phyloP scores from a whole-genome alignment of 2,888 invertebrate species.

The Rhingia rostrata region DNA sequence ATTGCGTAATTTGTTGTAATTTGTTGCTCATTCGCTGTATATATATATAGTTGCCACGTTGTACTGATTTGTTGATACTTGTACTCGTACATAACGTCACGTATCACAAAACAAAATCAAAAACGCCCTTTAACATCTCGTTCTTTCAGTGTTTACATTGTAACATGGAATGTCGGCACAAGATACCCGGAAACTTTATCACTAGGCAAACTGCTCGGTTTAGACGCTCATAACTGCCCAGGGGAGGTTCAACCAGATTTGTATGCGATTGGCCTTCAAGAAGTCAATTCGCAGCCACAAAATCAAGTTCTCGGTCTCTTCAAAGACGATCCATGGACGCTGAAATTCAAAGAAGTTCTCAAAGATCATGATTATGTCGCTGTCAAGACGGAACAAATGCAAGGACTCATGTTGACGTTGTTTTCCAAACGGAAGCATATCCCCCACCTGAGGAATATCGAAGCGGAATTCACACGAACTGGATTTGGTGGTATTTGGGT shows the following conservation, averaged over 20 bases:
- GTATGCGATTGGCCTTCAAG: slow-evolving; percentile 93
- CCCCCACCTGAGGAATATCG: slow-evolving; percentile 91
- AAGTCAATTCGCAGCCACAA: slow-evolving; percentile 94
- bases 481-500: slow-evolving; percentile 97
- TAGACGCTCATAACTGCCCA: slow-evolving; percentile 85
- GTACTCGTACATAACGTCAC: neutral
- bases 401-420: slow-evolving; percentile 91
- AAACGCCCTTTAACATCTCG: neutral
- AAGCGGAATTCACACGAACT: slow-evolving; percentile 93
- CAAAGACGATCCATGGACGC: slow-evolving; percentile 94
- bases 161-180: slow-evolving; percentile 96
- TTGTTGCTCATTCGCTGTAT: neutral
- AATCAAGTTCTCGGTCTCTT: slow-evolving; percentile 91
- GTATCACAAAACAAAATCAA: neutral
- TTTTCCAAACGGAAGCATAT: slow-evolving; percentile 92
- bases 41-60: slow-evolving; percentile 1
- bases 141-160: slow-evolving; percentile 86
- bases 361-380: slow-evolving; percentile 89
- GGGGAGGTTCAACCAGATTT: slow-evolving; percentile 90
- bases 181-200: slow-evolving; percentile 89
- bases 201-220: slow-evolving; percentile 87
- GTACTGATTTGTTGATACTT: slow-evolving; percentile 7
- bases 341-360: slow-evolving; percentile 88
- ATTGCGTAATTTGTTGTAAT: neutral
- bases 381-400: slow-evolving; percentile 91